phyloP scores from a whole-genome alignment of 2,113 vertebrate genomes.

The Ameiurus melas region DNA sequence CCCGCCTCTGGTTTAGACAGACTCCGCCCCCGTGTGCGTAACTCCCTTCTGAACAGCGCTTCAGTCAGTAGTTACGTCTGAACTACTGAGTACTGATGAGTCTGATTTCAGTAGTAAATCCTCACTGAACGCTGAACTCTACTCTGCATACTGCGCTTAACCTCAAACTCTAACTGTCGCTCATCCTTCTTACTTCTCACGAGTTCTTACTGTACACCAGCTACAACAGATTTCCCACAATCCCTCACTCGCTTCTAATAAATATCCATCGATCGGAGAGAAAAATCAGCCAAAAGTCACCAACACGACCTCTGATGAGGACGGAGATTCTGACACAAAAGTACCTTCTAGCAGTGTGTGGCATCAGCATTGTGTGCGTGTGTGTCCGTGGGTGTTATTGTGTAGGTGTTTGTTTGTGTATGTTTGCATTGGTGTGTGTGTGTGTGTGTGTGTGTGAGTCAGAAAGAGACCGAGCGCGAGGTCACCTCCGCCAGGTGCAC shows the following conservation, averaged over 20 bases:
- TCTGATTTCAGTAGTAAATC: neutral
- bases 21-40: neutral
- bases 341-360: constrained; percentile 11
- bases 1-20: neutral
- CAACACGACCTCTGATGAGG: neutral
- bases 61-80: neutral
- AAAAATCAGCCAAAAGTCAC: neutral
- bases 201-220: neutral
- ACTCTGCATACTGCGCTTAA: neutral
- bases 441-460: neutral
- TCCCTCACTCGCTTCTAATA: neutral
- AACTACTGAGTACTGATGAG: neutral
- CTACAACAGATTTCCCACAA: neutral
- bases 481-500: constrained; percentile 54
- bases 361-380: constrained; percentile 25
- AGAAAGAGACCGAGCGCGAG: constrained; percentile 10
- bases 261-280: neutral
- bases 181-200: neutral
- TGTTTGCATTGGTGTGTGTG: constrained; percentile 35
- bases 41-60: neutral
- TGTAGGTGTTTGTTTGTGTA: neutral
- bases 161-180: neutral
- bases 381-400: neutral
- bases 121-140: neutral
- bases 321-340: neutral